Evolutionary conservation across 2,888 invertebrate species (phyloP).

Genomic region (Pheosia tremula): DNA sequence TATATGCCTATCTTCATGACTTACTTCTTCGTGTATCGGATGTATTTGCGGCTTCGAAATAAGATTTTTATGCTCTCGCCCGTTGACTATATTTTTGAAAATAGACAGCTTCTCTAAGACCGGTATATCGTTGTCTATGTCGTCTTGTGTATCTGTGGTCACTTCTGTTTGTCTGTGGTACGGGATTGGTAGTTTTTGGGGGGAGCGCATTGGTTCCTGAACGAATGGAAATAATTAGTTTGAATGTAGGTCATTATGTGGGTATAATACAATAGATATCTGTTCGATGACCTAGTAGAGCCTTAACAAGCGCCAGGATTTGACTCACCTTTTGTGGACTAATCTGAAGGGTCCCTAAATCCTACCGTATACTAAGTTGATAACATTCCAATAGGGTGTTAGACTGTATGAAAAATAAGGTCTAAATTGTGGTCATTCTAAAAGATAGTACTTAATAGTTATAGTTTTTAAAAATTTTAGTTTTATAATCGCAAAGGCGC

Average conservation of each 20-base stretch:
- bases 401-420: too few species aligned
- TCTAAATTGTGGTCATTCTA: too few species aligned
- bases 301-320: too few species aligned
- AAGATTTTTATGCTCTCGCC: constrained; percentile 54
- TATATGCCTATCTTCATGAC: constrained; percentile 66
- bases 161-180: constrained; percentile 25
- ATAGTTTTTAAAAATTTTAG: too few species aligned
- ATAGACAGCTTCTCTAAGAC: constrained; percentile 67
- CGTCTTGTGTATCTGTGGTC: constrained; percentile 32
- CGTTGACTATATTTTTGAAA: constrained; percentile 66
- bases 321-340: too few species aligned
- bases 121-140: constrained; percentile 55
- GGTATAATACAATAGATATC: background rate
- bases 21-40: constrained; percentile 64
- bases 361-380: too few species aligned
- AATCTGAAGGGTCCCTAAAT: too few species aligned
- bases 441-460: too few species aligned
- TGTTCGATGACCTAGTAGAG: too few species aligned
- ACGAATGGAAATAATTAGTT: constrained; percentile 17
- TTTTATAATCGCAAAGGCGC: too few species aligned
- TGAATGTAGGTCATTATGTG: background rate
- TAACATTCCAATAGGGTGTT: too few species aligned
- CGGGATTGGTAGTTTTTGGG: constrained; percentile 29
- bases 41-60: constrained; percentile 67
- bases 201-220: constrained; percentile 64